Evolutionary conservation across 2,888 invertebrate genomes (phyloP).

Genomic region (Xanthostigma xanthostigma): DNA sequence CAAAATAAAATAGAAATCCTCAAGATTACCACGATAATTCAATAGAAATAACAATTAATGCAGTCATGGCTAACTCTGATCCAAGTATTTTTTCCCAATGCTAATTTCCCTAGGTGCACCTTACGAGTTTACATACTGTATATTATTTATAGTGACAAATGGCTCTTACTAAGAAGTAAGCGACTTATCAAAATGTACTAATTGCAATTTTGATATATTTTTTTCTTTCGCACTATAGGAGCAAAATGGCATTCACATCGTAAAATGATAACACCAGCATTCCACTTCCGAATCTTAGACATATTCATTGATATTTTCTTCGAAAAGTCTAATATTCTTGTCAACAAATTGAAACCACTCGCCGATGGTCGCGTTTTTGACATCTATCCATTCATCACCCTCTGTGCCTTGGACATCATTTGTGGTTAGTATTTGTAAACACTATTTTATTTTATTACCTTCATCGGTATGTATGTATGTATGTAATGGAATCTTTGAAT

Average conservation of each 20-base stretch:
- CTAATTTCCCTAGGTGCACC: too few species aligned
- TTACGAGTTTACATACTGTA: too few species aligned
- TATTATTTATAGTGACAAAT: too few species aligned
- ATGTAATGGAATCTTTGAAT: too few species aligned
- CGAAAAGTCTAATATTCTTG: conserved; percentile 17
- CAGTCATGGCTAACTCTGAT: too few species aligned
- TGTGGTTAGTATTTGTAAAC: conserved; percentile 17
- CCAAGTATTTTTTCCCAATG: too few species aligned
- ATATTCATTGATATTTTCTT: conserved; percentile 6
- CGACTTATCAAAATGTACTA: background rate
- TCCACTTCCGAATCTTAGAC: conserved; percentile 22
- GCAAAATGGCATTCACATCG: conserved; percentile 18
- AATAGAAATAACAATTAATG: too few species aligned
- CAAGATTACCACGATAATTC: too few species aligned
- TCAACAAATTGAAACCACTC: conserved; percentile 12
- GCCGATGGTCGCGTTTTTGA: conserved; percentile 19
- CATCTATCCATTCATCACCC: conserved; percentile 19
- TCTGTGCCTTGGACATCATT: conserved; percentile 21
- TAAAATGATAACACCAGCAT: conserved; percentile 20
- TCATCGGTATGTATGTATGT: too few species aligned
- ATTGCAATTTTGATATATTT: background rate
- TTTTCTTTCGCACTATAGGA: conserved; percentile 9
- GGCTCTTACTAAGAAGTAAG: too few species aligned
- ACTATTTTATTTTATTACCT: too few species aligned
- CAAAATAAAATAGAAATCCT: too few species aligned